Percentiles rank a stretch among this genome's conserved stretches.
phyloP scores from a whole-genome alignment of 2,888 invertebrate genomes.

The Drosophila setosimentum region DNA sequence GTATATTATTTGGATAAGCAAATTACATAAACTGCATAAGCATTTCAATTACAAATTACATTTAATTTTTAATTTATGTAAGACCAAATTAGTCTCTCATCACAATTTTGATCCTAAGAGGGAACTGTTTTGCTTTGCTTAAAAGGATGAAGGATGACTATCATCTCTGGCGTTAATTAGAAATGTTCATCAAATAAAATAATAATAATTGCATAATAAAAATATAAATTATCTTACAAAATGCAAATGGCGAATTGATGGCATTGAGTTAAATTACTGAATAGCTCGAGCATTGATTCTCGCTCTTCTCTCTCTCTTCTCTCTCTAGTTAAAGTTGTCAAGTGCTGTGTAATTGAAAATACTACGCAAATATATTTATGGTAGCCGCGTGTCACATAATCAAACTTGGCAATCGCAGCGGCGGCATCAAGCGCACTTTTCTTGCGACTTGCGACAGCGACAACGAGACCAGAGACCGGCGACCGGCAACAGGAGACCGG shows the following conservation, averaged over 20 bases:
- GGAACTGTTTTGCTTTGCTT: neutral
- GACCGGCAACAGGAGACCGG: neutral
- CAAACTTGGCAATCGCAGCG: conserved; percentile 65
- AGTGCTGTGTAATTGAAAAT: conserved; percentile 1
- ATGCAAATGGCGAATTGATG: no score
- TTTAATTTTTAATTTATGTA: neutral
- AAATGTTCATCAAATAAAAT: neutral
- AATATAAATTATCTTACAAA: neutral
- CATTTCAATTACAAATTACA: neutral
- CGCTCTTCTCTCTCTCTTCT: neutral
- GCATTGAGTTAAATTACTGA: neutral
- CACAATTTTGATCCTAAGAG: neutral
- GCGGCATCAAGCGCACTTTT: conserved; percentile 58
- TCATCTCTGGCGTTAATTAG: neutral
- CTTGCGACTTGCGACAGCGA: conserved; percentile 28
- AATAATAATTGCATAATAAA: neutral
- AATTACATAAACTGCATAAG: neutral
- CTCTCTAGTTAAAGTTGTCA: neutral
- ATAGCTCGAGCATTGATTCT: neutral
- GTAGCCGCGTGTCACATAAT: conserved; percentile 76
- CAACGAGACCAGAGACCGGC: conserved; percentile 8
- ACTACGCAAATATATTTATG: conserved; percentile 59
- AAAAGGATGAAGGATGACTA: no score
- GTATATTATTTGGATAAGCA: neutral
- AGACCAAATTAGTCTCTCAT: neutral